Evolutionary conservation across 2,888 invertebrate genomes (phyloP), one percentile per base, ranked within the genome.

Genomic region (Abscondita cerata): DNA sequence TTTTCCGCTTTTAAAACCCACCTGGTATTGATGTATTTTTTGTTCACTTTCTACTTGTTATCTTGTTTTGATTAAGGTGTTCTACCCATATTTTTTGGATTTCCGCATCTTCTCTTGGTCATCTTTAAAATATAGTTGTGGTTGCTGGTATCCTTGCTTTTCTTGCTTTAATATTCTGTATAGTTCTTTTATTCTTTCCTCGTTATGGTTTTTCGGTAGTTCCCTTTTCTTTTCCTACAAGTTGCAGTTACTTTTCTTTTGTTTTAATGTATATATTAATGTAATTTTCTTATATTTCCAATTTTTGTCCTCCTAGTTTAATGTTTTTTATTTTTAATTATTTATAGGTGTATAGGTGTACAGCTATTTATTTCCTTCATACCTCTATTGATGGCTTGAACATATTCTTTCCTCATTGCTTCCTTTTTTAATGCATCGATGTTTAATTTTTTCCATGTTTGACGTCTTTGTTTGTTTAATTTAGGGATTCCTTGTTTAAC

Each of bases 1-100:
- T 18, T 18, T n/a, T n/a, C n/a, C n/a, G n/a, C n/a, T n/a, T n/a
- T n/a, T n/a, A n/a, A n/a, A n/a, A n/a, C n/a, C n/a, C 5, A 18
- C 16, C 16, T 44, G 16, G 16, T 44, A 44, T 44, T 44, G 44
- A 11, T 18, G 16, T 44, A 44, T n/a, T n/a, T 15, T 44, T 44
- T 44, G 44, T 44, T 44, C 44, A 44, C 2, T 44, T 9, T 15
- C 44, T 15, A 16, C 44, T 44, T 44, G 44, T 44, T 16, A 15
- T 44, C 44, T 44, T 9, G 16, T 44, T 15, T 44, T 44, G 16
- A 44, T 44, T 44, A 44, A 44, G 18, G n/a, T n/a, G n/a, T n/a
- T 44, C 16, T 15, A 11, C 16, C 44, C 6, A 40, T 13, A 40
- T 12, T 40, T 40, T 40, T 12, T 40, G 12, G n/a, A 44, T 44